A percentile compares a stretch with the other conserved stretches of the same genome.
Conservation (phyloP, 2,888 invertebrate genomes). For the Eupeodes latifasciatus region DNA sequence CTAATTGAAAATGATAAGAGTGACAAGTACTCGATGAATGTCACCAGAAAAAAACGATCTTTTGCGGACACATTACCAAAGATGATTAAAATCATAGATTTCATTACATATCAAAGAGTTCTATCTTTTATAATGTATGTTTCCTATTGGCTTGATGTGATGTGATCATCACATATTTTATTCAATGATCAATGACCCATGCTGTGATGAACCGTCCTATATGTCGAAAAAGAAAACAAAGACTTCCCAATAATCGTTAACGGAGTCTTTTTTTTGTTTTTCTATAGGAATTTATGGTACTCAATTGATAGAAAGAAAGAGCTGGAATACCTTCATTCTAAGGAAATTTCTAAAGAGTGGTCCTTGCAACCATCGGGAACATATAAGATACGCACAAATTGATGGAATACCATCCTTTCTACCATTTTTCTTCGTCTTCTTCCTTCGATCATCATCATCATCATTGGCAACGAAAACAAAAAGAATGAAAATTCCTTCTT, state of each 20-base stretch:
- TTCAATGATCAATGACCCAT: constrained; percentile 50
- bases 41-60: too few relatives aligned
- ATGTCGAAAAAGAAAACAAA: constrained; percentile 42
- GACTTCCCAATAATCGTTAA: constrained; percentile 43
- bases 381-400: constrained; percentile 73
- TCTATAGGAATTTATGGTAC: constrained; percentile 61
- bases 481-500: constrained; percentile 61
- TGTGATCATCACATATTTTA: constrained; percentile 38
- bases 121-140: not conserved
- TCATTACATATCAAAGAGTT: not conserved
- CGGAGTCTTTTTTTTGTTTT: constrained; percentile 31
- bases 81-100: not conserved
- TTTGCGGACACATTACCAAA: too few relatives aligned
- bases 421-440: constrained; percentile 59
- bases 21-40: too few relatives aligned
- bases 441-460: constrained; percentile 10
- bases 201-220: constrained; percentile 48
- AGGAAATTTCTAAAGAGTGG: constrained; percentile 53
- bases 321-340: constrained; percentile 61
- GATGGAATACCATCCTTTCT: constrained; percentile 68
- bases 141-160: not conserved
- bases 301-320: constrained; percentile 40
- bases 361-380: constrained; percentile 41
- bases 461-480: not conserved
- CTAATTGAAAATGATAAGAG: too few relatives aligned